A percentile compares a stretch with the other conserved stretches of the same genome.
Evolutionary conservation across 2,888 invertebrate genomes (phyloP).

Genomic region (Belgica antarctica): DNA sequence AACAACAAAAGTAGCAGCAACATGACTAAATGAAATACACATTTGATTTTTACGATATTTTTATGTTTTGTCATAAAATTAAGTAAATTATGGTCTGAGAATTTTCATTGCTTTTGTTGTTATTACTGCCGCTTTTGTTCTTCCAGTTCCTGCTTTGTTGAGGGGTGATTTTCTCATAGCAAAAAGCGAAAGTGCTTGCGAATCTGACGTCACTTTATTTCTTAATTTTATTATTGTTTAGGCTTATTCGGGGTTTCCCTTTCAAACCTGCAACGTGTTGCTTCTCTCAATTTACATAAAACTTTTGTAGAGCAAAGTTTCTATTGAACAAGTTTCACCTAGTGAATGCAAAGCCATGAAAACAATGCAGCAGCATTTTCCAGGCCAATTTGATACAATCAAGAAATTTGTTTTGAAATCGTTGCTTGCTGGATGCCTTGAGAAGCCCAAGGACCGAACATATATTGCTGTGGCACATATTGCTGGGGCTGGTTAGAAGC

Average conservation of each 20-base stretch:
- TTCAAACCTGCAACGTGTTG: constrained; percentile 30
- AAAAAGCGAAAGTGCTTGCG: neutral
- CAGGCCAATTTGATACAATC: too few species aligned
- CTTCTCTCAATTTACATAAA: constrained; percentile 8
- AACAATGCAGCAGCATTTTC: neutral
- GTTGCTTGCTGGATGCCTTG: too few species aligned
- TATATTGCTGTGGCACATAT: too few species aligned
- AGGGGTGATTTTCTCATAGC: constrained; percentile 41
- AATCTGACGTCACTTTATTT: constrained; percentile 33
- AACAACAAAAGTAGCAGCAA: constrained; percentile 3
- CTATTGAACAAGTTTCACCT: neutral
- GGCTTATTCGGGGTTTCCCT: neutral
- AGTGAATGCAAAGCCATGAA: neutral
- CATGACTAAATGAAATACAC: constrained; percentile 9
- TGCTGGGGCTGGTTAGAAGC: too few species aligned
- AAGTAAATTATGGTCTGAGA: constrained; percentile 43
- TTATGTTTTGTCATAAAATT: constrained; percentile 43
- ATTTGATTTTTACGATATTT: constrained; percentile 40
- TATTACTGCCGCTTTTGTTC: neutral
- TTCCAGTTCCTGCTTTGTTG: constrained; percentile 1
- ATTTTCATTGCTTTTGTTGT: constrained; percentile 27
- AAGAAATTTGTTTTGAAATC: too few species aligned
- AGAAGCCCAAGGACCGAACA: constrained; percentile 26
- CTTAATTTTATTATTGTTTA: constrained; percentile 32
- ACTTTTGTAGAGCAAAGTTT: neutral